Percentiles rank a stretch among this genome's conserved stretches.
Evolutionary conservation across 2,888 invertebrate genomes (phyloP).

Genomic region (Mesoligia furuncula): DNA sequence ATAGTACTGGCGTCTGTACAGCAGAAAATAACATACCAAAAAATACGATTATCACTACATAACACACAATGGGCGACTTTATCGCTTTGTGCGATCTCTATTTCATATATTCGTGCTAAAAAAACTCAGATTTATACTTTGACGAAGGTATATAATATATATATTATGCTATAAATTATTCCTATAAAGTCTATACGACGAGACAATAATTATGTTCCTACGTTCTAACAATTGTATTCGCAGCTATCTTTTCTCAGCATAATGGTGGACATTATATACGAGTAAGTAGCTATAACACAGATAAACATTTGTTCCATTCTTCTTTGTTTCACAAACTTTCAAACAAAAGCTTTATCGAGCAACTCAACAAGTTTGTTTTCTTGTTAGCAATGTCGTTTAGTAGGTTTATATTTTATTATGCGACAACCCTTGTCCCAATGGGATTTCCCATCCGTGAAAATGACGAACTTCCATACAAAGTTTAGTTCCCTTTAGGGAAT

Average conservation of each 20-base stretch:
- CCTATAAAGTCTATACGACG: not conserved
- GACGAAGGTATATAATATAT: not conserved
- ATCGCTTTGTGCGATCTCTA: no score
- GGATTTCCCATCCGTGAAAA: not conserved
- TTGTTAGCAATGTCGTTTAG: constrained; percentile 15
- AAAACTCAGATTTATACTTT: not conserved
- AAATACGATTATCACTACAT: no score
- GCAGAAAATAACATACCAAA: no score
- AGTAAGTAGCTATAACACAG: not conserved
- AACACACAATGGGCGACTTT: no score
- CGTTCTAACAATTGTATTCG: not conserved
- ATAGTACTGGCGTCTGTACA: no score
- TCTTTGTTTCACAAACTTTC: constrained; percentile 21
- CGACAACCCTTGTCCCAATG: not conserved
- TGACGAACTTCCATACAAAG: not conserved
- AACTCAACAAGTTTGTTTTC: constrained; percentile 22
- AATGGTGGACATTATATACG: not conserved
- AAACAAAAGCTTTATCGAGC: not conserved
- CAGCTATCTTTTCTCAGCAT: not conserved
- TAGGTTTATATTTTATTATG: not conserved
- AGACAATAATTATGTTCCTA: not conserved
- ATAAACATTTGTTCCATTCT: constrained; percentile 6
- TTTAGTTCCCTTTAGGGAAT: not conserved
- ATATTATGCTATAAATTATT: not conserved
- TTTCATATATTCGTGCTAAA: no score